These are phyloP conservation scores for Cataglyphis rosenhaueri DNA, from an alignment of 2,888 invertebrate genomes.

Conservation along the genomic window DNA sequence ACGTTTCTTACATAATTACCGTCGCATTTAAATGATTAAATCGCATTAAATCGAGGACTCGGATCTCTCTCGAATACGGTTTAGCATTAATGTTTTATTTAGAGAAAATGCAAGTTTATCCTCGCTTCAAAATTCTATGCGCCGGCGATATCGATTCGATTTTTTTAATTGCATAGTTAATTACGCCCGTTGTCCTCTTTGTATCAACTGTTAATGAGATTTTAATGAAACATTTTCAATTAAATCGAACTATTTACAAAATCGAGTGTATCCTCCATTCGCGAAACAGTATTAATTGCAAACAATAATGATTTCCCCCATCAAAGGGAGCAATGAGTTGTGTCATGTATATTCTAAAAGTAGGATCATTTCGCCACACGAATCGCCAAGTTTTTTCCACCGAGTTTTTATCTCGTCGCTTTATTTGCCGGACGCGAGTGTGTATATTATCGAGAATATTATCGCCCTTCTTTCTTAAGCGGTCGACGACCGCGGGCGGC, in stretches of 20 bases:
- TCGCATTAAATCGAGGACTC: conserved; percentile 10
- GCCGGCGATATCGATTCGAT: neutral
- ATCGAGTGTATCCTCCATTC: conserved; percentile 22
- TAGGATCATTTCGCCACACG: neutral
- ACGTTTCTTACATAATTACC: conserved; percentile 59
- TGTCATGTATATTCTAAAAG: neutral
- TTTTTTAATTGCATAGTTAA: conserved; percentile 29
- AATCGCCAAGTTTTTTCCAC: conserved; percentile 27
- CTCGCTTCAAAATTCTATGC: conserved; percentile 14
- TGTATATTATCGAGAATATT: conserved; percentile 34
- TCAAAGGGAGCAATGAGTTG: neutral
- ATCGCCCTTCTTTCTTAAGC: neutral
- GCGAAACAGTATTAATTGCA: conserved; percentile 32
- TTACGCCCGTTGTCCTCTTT: conserved; percentile 19
- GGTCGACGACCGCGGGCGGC: conserved; percentile 5
- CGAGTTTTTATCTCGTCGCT: neutral
- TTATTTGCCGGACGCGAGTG: conserved; percentile 3
- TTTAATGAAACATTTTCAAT: conserved; percentile 41
- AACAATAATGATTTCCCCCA: neutral
- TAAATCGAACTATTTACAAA: conserved; percentile 27
- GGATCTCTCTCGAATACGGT: neutral
- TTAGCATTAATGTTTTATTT: conserved; percentile 23
- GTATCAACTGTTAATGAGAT: conserved; percentile 27
- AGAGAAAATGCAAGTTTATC: conserved; percentile 34
- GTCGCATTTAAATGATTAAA: conserved; percentile 26